A percentile compares a stretch with the other conserved stretches of the same genome.
Conservation (phyloP, 2,113 vertebrate genomes). For the Tragelaphus imberbis region DNA sequence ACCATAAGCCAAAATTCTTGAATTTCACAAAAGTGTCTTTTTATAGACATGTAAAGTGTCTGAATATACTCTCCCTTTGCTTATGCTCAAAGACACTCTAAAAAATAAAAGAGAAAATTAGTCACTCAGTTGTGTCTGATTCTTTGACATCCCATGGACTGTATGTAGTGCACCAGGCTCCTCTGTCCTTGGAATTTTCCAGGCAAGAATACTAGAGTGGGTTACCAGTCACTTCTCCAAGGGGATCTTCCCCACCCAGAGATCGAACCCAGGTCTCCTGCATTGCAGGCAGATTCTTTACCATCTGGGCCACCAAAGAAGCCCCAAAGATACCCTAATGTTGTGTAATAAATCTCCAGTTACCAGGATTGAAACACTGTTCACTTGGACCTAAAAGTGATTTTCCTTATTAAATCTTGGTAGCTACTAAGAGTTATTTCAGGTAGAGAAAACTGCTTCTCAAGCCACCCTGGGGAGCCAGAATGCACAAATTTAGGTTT, state of each 20-base stretch:
- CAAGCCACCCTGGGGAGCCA: fast-evolving
- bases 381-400: neutral
- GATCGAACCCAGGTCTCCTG: neutral
- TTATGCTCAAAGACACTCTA: neutral
- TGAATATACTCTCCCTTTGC: neutral
- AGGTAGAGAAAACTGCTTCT: neutral
- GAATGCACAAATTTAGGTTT: neutral
- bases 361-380: neutral
- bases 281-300: neutral
- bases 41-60: neutral
- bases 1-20: neutral
- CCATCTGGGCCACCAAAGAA: neutral
- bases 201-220: neutral
- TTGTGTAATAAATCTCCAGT: neutral
- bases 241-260: neutral
- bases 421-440: neutral
- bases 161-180: neutral
- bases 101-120: neutral
- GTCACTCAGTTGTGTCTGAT: neutral
- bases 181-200: neutral
- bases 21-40: neutral
- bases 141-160: neutral
- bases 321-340: neutral
- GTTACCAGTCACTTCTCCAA: neutral
- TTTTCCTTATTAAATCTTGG: neutral